Percentiles rank a stretch among this genome's conserved stretches.
phyloP scores from a whole-genome alignment of 1,140 invertebrate species.

The Diorhabda carinulata region DNA sequence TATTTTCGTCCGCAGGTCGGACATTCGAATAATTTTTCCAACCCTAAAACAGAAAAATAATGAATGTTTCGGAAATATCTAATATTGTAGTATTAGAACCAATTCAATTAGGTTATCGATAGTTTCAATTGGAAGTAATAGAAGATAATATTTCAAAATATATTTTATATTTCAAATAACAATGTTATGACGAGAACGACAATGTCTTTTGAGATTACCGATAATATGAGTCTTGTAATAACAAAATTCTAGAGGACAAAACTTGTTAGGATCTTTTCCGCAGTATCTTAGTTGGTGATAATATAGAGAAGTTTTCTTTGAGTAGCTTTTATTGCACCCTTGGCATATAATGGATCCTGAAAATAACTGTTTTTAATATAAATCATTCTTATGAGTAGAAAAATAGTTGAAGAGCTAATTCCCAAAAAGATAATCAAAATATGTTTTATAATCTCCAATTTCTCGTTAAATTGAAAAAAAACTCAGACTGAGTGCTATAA shows the following conservation, averaged over 20 bases:
- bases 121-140: no score
- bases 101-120: no score
- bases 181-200: not conserved
- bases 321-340: constrained; percentile 14
- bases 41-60: not conserved
- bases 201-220: constrained; percentile 6
- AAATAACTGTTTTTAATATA: no score
- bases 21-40: not conserved
- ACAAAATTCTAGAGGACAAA: not conserved
- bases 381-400: no score
- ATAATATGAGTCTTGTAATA: constrained; percentile 6
- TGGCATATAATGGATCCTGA: no score
- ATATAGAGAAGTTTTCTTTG: constrained; percentile 49
- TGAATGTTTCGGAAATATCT: not conserved
- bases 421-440: no score
- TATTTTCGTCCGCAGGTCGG: constrained; percentile 18
- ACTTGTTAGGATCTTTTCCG: constrained; percentile 46
- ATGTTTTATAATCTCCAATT: no score
- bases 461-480: no score
- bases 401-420: no score
- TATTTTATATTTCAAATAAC: not conserved
- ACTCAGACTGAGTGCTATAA: no score
- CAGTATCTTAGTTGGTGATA: constrained; percentile 50
- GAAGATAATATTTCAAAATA: no score
- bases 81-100: not conserved